Percentiles rank a stretch among this genome's conserved stretches.
These are phyloP conservation scores for Malacosoma neustria DNA, from an alignment of 2,888 invertebrate species.

Conservation along the genomic window DNA sequence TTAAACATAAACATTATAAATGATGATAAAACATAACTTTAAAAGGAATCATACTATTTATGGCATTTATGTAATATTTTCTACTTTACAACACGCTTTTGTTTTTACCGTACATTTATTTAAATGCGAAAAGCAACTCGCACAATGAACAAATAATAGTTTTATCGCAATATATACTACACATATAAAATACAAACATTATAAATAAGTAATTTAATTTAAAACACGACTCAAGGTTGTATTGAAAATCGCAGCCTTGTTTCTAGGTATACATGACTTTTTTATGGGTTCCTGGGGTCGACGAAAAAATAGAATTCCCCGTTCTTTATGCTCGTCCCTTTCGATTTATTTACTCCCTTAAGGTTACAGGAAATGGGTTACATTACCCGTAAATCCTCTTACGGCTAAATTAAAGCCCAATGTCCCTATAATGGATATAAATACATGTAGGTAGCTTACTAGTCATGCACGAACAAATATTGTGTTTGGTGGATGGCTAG, in stretches of 20 bases:
- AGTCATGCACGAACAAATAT: constrained; percentile 3
- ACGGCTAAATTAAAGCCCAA: neutral
- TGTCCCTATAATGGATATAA: neutral
- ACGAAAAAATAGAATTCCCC: neutral
- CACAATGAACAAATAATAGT: too few species aligned
- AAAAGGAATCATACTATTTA: too few species aligned
- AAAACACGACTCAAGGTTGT: neutral
- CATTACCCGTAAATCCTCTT: neutral
- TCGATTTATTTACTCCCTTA: neutral
- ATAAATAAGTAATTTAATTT: neutral
- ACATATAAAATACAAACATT: too few species aligned
- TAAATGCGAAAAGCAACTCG: too few species aligned
- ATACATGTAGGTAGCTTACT: neutral
- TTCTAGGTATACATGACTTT: neutral
- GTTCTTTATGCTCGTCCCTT: neutral
- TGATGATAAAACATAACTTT: too few species aligned
- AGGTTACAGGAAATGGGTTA: neutral
- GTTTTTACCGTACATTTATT: too few species aligned
- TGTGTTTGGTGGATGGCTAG: constrained; percentile 1
- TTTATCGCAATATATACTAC: too few species aligned
- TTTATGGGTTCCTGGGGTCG: neutral
- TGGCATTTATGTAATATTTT: too few species aligned
- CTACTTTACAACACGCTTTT: too few species aligned
- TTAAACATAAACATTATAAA: too few species aligned
- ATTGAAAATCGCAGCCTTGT: neutral